Evolutionary conservation across 2,888 invertebrate species (phyloP).

Genomic region (Phania funesta): DNA sequence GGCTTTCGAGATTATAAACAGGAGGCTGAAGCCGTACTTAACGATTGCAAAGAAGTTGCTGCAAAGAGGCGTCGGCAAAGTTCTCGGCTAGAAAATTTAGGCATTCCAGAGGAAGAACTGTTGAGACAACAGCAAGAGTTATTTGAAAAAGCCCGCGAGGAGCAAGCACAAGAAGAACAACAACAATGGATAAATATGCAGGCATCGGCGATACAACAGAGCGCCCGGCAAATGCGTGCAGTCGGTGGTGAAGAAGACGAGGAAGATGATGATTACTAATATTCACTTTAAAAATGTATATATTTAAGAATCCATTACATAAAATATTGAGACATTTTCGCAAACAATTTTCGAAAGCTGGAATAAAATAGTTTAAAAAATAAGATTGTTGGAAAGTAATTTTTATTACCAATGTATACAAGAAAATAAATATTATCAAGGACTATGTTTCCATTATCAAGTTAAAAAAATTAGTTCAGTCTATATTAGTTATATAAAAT

Average conservation of each 20-base stretch:
- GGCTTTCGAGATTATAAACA: slow-evolving; percentile 95
- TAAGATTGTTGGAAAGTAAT: too few species aligned
- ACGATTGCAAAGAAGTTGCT: slow-evolving; percentile 95
- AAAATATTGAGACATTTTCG: neutral
- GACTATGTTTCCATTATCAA: neutral
- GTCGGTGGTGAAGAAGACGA: slow-evolving; percentile 81
- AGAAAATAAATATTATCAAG: too few species aligned
- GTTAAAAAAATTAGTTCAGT: slow-evolving; percentile 52
- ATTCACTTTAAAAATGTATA: neutral
- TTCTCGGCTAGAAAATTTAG: slow-evolving; percentile 97
- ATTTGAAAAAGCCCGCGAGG: slow-evolving; percentile 96
- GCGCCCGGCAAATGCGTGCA: slow-evolving; percentile 76
- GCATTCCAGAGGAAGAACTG: slow-evolving; percentile 98
- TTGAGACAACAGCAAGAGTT: slow-evolving; percentile 97
- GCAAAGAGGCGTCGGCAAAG: slow-evolving; percentile 96
- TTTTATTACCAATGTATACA: neutral
- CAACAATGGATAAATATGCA: slow-evolving; percentile 93
- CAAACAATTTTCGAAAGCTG: too few species aligned
- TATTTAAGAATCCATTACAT: neutral
- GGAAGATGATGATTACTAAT: slow-evolving; percentile 69
- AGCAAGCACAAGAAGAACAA: slow-evolving; percentile 95
- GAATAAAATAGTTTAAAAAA: too few species aligned
- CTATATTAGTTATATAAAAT: slow-evolving; percentile 36
- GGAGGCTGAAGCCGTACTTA: slow-evolving; percentile 96
- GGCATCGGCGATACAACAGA: slow-evolving; percentile 83